Conservation (phyloP, 2,797 vertebrate genomes). For the Prionace glauca region DNA sequence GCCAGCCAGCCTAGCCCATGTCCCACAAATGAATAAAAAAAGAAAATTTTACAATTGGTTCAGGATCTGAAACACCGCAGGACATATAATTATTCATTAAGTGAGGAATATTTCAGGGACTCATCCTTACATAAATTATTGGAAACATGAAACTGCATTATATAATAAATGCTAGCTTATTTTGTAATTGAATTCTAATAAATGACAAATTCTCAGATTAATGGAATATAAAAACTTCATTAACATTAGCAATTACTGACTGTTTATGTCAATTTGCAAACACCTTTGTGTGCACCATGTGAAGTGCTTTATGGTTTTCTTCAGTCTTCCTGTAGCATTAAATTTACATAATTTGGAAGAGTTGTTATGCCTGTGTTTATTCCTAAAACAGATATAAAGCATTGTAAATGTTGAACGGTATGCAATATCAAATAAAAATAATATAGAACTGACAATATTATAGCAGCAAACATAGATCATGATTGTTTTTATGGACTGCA, state of each 20-base stretch:
- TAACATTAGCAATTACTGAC: too few species aligned
- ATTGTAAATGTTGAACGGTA: not conserved
- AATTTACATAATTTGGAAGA: too few species aligned
- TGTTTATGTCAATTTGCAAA: too few species aligned
- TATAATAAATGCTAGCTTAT: not conserved
- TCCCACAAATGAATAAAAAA: too few species aligned
- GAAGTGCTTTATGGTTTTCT: too few species aligned
- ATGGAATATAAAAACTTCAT: too few species aligned
- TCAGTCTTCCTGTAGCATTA: too few species aligned
- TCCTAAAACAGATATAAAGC: not conserved
- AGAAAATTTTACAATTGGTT: not conserved
- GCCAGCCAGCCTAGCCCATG: too few species aligned
- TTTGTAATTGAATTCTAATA: too few species aligned
- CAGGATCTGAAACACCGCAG: not conserved
- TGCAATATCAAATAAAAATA: not conserved
- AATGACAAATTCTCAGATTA: too few species aligned
- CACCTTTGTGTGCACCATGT: too few species aligned
- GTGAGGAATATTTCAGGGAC: not conserved
- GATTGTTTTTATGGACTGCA: not conserved
- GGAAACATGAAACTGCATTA: not conserved
- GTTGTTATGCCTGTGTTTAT: too few species aligned
- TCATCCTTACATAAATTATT: not conserved
- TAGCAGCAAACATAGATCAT: not conserved
- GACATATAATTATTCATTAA: not conserved
- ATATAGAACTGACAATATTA: not conserved